Evolutionary conservation across 2,888 invertebrate species (phyloP), one percentile per base, ranked within the genome.

Genomic region (Stegana nigrithorax): DNA sequence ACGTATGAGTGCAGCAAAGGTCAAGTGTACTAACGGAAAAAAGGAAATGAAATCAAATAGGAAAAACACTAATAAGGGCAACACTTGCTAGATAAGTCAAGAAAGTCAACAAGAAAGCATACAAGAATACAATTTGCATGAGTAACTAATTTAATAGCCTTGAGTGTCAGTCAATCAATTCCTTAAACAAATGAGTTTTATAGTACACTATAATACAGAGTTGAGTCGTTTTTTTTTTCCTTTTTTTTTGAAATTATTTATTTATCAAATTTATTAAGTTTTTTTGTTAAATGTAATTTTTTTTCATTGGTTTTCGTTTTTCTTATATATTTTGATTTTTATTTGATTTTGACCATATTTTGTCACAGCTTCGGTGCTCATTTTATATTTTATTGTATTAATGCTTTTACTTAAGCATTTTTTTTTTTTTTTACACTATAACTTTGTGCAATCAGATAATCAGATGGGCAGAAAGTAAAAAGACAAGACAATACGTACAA

Each of bases 161-260:
- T 78, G 78, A 85, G 84, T 84, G 84, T 84, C 84, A 83, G 84
- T 84, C 85, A 84, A 78, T 83, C 84, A 84, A 84, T 55, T 73
- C 67, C 68, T 67, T 67, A 39, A 26, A 58, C n/a, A n/a, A n/a
- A n/a, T n/a, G n/a, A n/a, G n/a, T n/a, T n/a, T n/a, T n/a, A n/a
- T n/a, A n/a, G n/a, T n/a, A n/a, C n/a, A n/a, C 19, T 29, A 17
- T 55, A 55, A 55, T 55, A 12, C 36, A 55, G 32, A 55, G 21
- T 55, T 55, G 47, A 47, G 47, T 25, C n/a, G 50, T 23, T 2
- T 32, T 29, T 55, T 7, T 21, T 25, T 14, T 19, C 3, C 19
- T 17, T 32, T 32, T 58, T 39, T 36, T 32, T 32, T 4, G n/a
- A n/a, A 32, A n/a, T 32, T 32, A 4, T 51, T 7, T 23, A 12